These are phyloP conservation scores for Aspidoscelis tigris DNA, from an alignment of 2,113 vertebrate genomes.

Conservation along the genomic window DNA sequence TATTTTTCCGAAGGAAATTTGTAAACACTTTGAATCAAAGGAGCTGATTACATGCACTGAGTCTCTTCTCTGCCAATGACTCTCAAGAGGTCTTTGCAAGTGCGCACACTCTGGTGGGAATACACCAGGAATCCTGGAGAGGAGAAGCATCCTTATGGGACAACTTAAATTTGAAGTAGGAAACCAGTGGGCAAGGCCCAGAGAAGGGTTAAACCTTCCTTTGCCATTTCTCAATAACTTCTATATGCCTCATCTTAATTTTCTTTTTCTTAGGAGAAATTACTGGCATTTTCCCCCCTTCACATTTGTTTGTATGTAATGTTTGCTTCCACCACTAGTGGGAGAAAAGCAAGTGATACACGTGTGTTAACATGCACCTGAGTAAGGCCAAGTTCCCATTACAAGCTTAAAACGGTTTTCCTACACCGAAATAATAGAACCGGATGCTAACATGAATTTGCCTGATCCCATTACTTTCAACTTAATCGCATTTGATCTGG, in stretches of 20 bases:
- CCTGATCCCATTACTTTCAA: too few relatives aligned
- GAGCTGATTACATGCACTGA: not conserved
- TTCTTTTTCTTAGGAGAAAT: not conserved
- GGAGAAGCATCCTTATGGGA: not conserved
- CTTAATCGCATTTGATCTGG: too few relatives aligned
- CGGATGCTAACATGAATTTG: too few relatives aligned
- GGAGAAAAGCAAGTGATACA: not conserved
- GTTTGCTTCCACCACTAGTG: not conserved
- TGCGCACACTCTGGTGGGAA: not conserved
- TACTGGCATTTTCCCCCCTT: too few relatives aligned
- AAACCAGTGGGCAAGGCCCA: not conserved
- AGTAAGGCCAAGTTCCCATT: too few relatives aligned
- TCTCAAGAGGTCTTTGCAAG: not conserved
- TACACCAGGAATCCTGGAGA: not conserved
- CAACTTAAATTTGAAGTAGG: not conserved
- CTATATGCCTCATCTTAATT: not conserved
- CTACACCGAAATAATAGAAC: too few relatives aligned
- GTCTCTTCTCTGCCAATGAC: too few relatives aligned
- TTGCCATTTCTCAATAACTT: not conserved
- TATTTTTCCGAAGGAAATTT: not conserved
- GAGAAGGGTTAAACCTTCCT: not conserved
- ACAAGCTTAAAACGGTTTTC: too few relatives aligned
- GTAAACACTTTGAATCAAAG: not conserved
- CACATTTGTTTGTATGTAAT: not conserved
- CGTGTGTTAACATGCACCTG: not conserved